Percentiles rank a stretch among this genome's conserved stretches.
Conservation (phyloP, 2,113 vertebrate species). For the Entomyzon cyanotis region DNA sequence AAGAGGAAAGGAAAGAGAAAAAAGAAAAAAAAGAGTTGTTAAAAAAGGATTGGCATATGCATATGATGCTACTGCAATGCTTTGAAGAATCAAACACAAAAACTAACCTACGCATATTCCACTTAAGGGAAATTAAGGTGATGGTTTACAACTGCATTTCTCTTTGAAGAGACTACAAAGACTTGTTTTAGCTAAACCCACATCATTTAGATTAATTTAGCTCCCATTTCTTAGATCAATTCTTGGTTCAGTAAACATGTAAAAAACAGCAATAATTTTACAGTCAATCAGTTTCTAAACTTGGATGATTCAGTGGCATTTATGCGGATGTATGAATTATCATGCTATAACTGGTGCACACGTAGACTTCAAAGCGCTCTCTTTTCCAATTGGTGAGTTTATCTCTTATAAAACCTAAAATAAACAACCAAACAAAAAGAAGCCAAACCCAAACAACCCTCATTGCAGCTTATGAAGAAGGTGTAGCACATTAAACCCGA, state of each 20-base stretch:
- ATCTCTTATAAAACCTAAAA: not conserved
- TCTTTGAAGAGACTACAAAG: not conserved
- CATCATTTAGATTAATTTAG: not conserved
- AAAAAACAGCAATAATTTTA: not conserved
- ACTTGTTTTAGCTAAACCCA: not conserved
- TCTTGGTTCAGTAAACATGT: not conserved
- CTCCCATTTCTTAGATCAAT: not conserved
- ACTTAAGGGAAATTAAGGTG: not conserved
- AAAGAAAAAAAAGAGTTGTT: not conserved
- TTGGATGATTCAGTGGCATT: no score
- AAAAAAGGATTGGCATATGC: not conserved
- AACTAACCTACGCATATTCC: rapidly evolving
- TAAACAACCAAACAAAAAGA: not conserved
- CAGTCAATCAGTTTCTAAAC: not conserved
- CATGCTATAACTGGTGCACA: rapidly evolving
- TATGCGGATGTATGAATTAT: rapidly evolving
- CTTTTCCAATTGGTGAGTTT: not conserved
- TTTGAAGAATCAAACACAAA: not conserved
- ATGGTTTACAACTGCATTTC: not conserved
- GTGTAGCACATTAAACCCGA: rapidly evolving
- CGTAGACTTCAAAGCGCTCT: not conserved
- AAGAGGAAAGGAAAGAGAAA: not conserved
- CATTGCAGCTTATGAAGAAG: not conserved
- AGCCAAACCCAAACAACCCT: rapidly evolving
- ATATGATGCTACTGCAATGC: not conserved